phyloP scores from a whole-genome alignment of 2,113 vertebrate species.

The Centrocercus urophasianus region DNA sequence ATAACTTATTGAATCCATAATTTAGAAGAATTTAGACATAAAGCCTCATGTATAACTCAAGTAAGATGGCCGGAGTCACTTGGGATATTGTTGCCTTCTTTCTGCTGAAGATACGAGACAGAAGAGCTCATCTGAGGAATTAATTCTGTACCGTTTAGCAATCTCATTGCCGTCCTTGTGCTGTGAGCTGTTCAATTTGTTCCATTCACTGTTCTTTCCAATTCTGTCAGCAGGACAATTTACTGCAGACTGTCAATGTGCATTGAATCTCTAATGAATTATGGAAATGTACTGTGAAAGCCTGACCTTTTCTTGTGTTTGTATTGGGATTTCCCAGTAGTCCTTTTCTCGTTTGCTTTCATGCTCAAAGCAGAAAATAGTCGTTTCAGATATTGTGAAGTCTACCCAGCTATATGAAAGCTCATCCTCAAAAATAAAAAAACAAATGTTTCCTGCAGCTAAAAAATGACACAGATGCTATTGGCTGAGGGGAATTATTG shows the following conservation, averaged over 20 bases:
- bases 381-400: background rate
- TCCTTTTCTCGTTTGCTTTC: fast-evolving
- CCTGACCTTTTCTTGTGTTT: conserved; percentile 43
- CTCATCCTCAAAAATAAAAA: background rate
- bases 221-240: conserved; percentile 54
- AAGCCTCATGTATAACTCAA: background rate
- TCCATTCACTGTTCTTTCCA: conserved; percentile 44
- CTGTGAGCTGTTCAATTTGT: conserved; percentile 39
- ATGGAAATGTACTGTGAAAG: conserved; percentile 53
- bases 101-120: background rate
- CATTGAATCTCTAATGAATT: conserved; percentile 66
- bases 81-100: background rate
- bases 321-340: background rate
- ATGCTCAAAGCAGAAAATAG: background rate
- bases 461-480: background rate
- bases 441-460: background rate
- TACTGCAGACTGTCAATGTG: conserved; percentile 43
- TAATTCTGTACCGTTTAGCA: conserved; percentile 22
- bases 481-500: background rate
- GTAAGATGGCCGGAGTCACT: background rate
- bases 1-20: background rate
- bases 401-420: background rate
- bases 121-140: conserved; percentile 4
- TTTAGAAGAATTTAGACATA: background rate
- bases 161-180: background rate